These are phyloP conservation scores for Anodontia alba DNA, from an alignment of 2,888 invertebrate genomes.

Conservation along the genomic window DNA sequence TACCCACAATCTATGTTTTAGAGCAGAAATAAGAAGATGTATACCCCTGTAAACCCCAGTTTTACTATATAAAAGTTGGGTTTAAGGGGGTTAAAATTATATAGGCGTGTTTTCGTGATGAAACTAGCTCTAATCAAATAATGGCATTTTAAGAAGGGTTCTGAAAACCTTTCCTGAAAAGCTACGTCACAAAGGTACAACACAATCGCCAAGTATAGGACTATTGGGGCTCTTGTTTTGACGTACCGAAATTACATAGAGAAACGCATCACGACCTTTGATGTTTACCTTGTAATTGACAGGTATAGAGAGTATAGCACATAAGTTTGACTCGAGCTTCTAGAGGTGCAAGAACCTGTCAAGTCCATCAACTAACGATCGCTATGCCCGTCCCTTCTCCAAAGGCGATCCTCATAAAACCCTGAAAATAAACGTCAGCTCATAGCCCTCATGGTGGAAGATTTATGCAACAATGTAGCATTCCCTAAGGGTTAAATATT, in stretches of 20 bases:
- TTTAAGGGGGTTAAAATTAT: too few relatives aligned
- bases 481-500: not conserved
- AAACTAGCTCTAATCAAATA: too few relatives aligned
- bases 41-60: too few relatives aligned
- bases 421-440: not conserved
- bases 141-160: too few relatives aligned
- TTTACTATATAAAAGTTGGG: too few relatives aligned
- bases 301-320: slow-evolving; percentile 13
- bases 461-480: not conserved
- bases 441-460: not conserved
- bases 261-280: not conserved
- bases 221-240: not conserved
- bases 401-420: not conserved
- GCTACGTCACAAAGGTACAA: not conserved
- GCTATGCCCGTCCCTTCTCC: not conserved
- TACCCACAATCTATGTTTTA: too few relatives aligned
- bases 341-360: not conserved
- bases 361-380: not conserved
- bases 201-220: not conserved
- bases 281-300: slow-evolving; percentile 1
- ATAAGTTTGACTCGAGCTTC: not conserved
- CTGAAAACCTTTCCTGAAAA: not conserved
- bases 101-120: too few relatives aligned
- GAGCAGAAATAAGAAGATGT: too few relatives aligned
- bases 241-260: not conserved